A percentile compares a stretch with the other conserved stretches of the same genome.
phyloP scores from a whole-genome alignment of 2,888 invertebrate species.

The Pogonocherus hispidulus region DNA sequence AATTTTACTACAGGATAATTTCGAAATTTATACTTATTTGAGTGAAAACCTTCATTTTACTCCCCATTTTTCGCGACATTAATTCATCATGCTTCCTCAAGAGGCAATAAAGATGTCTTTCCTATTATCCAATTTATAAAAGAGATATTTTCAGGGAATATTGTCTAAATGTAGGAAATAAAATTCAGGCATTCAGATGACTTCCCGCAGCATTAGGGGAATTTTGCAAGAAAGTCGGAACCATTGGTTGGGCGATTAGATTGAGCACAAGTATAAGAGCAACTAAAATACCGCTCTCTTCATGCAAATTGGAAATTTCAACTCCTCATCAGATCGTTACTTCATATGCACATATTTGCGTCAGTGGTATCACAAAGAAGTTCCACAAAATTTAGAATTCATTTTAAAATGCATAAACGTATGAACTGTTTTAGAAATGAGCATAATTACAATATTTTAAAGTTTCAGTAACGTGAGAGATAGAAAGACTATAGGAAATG shows the following conservation, averaged over 20 bases:
- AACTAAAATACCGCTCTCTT: constrained; percentile 46
- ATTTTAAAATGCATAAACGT: constrained; percentile 3
- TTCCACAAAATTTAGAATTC: constrained; percentile 46
- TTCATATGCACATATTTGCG: constrained; percentile 56
- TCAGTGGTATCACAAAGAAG: constrained; percentile 51
- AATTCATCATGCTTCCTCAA: constrained; percentile 10
- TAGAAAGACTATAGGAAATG: too few relatives aligned
- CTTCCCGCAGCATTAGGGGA: constrained; percentile 35
- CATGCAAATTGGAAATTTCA: constrained; percentile 55
- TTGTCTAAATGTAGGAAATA: constrained; percentile 32
- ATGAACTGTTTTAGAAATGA: background rate
- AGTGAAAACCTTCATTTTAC: background rate
- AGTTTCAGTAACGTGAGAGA: too few relatives aligned
- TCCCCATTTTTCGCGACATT: background rate
- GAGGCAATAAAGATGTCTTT: constrained; percentile 11
- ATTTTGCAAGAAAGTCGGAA: constrained; percentile 38
- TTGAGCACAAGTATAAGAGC: constrained; percentile 43
- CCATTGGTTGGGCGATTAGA: constrained; percentile 46
- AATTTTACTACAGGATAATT: too few relatives aligned
- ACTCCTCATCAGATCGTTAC: constrained; percentile 53
- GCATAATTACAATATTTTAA: background rate
- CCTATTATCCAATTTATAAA: constrained; percentile 13
- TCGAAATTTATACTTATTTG: too few relatives aligned
- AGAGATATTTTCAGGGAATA: constrained; percentile 6
- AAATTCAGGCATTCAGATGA: constrained; percentile 40